Evolutionary conservation across 2,113 vertebrate genomes (phyloP), one percentile per base, ranked within the genome.

Genomic region (Numenius arquata): DNA sequence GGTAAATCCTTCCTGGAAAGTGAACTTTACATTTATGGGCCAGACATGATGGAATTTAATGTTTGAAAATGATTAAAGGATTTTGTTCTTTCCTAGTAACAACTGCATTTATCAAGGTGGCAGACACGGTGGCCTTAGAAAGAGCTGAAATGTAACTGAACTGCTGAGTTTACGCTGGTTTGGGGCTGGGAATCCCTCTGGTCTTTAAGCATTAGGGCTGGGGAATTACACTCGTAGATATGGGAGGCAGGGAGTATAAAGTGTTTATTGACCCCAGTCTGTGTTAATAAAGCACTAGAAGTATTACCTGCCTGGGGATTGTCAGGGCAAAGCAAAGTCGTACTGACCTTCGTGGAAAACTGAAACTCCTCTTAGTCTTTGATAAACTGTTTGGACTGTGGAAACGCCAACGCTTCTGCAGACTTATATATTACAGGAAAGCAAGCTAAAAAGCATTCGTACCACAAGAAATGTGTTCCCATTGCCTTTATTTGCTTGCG

Each of bases 1-100:
- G 92, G 96, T 94, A 96, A 97, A 97, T 97, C 96, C 96, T 96
- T 97, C 95, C 97, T 97, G 95, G 93, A 97, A 97, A 97, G 96
- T 89, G 95, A 96, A 97, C 93, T 93, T 96, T 96, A 94, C 95
- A 71, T 97, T 97, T 97, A 96, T 74, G 89, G 96, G 96, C 96
- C 93, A 97, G 96, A 96, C 95, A 96, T 88, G 95, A 90, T 96
- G 95, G 95, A 96, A 96, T 97, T 96, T 96, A 94, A 93, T 93
- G 95, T 96, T 97, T 95, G 89, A 95, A 94, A 97, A 97, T 96
- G 93, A 96, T 96, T 97, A 97, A 97, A 97, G 95, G 96, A 97
- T 97, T 96, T 97, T 96, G 93, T 96, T 97, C 96, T 96, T 97
- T 96, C 96, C 92, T 95, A 96, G 96, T 79, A 97, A 96, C 95